phyloP scores from a whole-genome alignment of 1,140 invertebrate genomes.

The Lucilia sericata region DNA sequence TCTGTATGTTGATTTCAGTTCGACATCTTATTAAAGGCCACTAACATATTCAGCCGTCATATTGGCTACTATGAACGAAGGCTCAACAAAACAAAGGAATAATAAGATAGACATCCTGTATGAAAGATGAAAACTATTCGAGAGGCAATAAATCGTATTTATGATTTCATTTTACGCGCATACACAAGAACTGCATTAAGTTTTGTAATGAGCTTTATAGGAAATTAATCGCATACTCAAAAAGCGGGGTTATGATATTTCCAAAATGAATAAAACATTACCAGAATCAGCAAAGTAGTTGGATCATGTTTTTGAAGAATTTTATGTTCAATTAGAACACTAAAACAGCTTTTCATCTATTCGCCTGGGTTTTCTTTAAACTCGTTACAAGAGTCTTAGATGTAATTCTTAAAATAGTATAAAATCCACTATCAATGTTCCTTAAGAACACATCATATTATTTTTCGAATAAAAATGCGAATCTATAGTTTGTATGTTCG shows the following conservation, averaged over 20 bases:
- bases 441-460: no score
- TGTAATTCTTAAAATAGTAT: no score
- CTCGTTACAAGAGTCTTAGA: no score
- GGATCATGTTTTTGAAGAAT: no score
- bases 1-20: conserved; percentile 5
- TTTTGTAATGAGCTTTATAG: neutral
- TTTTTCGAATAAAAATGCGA: no score
- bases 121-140: neutral
- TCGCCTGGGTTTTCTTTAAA: no score
- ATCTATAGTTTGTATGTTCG: no score
- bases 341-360: no score
- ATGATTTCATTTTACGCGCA: conserved; percentile 4
- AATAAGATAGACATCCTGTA: neutral
- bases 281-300: no score
- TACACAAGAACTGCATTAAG: conserved; percentile 17
- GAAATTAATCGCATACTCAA: neutral
- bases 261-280: no score
- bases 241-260: neutral
- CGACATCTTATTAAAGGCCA: conserved; percentile 26
- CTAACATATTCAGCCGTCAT: neutral
- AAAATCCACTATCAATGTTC: no score
- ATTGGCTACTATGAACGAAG: neutral
- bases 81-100: neutral
- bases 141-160: conserved; percentile 39
- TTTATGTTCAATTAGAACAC: no score